phyloP scores from a whole-genome alignment of 2,113 vertebrate genomes.

The Tor tambroides region DNA sequence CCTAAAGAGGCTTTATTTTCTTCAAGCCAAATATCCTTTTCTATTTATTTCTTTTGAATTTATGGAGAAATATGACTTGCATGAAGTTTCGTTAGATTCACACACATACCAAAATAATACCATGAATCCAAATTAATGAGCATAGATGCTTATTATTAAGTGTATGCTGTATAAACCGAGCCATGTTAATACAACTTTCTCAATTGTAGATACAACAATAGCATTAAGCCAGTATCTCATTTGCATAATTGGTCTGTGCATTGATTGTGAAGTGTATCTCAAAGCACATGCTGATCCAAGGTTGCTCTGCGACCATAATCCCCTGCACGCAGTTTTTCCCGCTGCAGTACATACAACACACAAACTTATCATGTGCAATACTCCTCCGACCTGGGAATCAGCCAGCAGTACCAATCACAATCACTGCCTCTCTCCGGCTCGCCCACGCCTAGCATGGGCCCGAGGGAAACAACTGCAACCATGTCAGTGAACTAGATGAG shows the following conservation, averaged over 20 bases:
- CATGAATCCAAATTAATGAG: neutral
- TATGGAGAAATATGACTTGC: neutral
- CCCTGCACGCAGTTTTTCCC: neutral
- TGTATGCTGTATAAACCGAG: neutral
- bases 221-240: neutral
- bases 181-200: neutral
- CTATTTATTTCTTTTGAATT: too few species aligned
- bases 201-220: neutral
- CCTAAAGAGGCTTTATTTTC: neutral
- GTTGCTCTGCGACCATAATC: constrained; percentile 23
- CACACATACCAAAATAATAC: neutral
- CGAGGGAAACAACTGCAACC: constrained; percentile 23
- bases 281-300: neutral
- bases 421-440: constrained; percentile 21
- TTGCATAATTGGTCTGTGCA: constrained; percentile 33
- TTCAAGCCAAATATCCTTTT: too few species aligned
- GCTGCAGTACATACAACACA: neutral
- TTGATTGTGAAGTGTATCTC: constrained; percentile 4
- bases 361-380: constrained; percentile 35
- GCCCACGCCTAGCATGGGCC: constrained; percentile 17
- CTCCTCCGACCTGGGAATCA: constrained; percentile 35
- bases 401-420: constrained; percentile 44
- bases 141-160: neutral
- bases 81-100: neutral
- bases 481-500: constrained; percentile 28